A percentile compares a stretch with the other conserved stretches of the same genome.
These are phyloP conservation scores for Athene noctua DNA, from an alignment of 2,113 vertebrate species.

Conservation along the genomic window DNA sequence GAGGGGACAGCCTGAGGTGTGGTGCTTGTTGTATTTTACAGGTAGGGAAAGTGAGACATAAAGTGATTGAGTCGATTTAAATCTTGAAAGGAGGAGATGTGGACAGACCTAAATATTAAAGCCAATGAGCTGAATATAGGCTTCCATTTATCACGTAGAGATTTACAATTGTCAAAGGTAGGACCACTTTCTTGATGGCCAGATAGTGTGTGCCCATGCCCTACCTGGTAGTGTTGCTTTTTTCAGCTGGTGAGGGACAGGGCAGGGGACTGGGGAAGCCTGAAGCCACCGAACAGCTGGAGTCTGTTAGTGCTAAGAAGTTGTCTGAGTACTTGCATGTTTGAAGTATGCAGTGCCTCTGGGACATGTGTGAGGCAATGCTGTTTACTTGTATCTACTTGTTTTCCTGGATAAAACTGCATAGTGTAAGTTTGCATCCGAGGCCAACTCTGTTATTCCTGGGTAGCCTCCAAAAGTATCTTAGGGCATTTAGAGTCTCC, in stretches of 20 bases:
- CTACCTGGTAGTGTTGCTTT: not conserved
- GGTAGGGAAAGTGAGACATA: not conserved
- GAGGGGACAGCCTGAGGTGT: not conserved
- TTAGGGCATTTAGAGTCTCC: not conserved
- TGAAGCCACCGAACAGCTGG: not conserved
- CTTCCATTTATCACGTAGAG: not conserved
- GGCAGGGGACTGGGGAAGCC: not conserved
- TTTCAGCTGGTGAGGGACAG: not conserved
- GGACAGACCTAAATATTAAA: not conserved
- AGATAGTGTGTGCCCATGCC: accelerated
- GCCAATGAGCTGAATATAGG: accelerated
- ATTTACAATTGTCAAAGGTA: not conserved
- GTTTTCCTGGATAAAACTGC: slow-evolving; percentile 38
- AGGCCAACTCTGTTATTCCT: slow-evolving; percentile 49
- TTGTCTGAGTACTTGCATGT: not conserved
- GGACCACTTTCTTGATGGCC: not conserved
- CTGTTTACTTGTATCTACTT: slow-evolving; percentile 47
- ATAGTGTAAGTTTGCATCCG: not conserved
- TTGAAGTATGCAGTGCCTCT: not conserved
- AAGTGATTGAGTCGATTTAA: not conserved
- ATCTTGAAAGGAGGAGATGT: not conserved
- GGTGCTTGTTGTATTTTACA: not conserved
- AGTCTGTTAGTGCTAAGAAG: not conserved
- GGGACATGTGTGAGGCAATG: slow-evolving; percentile 27
- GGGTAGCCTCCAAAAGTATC: slow-evolving; percentile 1